phyloP scores from a whole-genome alignment of 2,888 invertebrate species.

The Nymphalis polychloros region DNA sequence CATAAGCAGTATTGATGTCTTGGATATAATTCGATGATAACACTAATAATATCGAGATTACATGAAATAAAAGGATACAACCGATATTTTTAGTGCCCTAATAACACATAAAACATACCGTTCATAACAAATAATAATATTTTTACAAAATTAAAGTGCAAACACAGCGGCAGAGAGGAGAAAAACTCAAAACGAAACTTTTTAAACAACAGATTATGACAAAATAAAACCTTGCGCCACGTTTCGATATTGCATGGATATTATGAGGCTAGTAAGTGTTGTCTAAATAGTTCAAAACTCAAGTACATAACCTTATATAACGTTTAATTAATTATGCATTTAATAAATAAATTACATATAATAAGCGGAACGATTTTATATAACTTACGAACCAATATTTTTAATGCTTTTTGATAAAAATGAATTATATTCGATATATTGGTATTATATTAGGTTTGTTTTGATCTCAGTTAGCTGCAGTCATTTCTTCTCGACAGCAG shows the following conservation, averaged over 20 bases:
- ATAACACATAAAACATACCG: slow-evolving; percentile 47
- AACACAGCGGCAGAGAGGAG: slow-evolving; percentile 63
- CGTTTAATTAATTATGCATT: no score
- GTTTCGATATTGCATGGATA: slow-evolving; percentile 43
- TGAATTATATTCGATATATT: no score
- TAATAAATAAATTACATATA: no score
- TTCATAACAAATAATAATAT: slow-evolving; percentile 49
- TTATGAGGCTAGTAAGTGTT: no score
- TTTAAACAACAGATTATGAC: slow-evolving; percentile 39
- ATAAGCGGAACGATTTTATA: no score
- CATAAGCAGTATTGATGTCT: slow-evolving; percentile 27
- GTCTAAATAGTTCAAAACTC: no score
- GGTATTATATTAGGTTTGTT: no score
- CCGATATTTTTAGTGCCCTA: slow-evolving; percentile 41
- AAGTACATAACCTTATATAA: no score
- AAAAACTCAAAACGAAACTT: slow-evolving; percentile 70
- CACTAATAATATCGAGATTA: slow-evolving; percentile 30
- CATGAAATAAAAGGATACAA: slow-evolving; percentile 34
- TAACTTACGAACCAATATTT: no score
- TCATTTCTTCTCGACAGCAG: no score
- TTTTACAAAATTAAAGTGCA: slow-evolving; percentile 62
- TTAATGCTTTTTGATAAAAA: no score
- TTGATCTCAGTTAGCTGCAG: no score
- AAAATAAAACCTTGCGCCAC: slow-evolving; percentile 37
- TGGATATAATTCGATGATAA: slow-evolving; percentile 34